These are phyloP conservation scores for Pseudomyrmex dendroicus DNA, from an alignment of 1,140 invertebrate genomes.

Conservation along the genomic window DNA sequence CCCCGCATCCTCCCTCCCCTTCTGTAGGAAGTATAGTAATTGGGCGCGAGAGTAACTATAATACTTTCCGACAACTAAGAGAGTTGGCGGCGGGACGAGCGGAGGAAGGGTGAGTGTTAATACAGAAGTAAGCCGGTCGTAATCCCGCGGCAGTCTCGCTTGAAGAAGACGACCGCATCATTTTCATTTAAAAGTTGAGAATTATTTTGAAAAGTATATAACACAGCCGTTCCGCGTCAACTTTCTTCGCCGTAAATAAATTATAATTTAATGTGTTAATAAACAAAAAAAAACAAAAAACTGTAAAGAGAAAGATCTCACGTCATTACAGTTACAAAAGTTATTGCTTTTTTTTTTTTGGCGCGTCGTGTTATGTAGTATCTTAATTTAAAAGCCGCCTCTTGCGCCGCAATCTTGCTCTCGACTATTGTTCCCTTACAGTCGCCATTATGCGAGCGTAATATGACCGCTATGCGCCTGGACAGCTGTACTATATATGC, in stretches of 20 bases:
- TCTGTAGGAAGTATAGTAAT: conserved; percentile 19
- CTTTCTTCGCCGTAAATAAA: background rate
- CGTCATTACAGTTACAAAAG: background rate
- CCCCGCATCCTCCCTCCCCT: background rate
- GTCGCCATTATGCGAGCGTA: conserved; percentile 7
- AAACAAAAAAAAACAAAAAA: too few relatives aligned
- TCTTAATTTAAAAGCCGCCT: background rate
- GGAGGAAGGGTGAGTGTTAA: background rate
- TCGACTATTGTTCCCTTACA: conserved; percentile 4
- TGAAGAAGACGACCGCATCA: background rate
- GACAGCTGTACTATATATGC: background rate
- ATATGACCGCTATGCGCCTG: background rate
- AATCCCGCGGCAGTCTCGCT: background rate
- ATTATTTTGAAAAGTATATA: background rate
- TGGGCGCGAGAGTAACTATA: conserved; percentile 22
- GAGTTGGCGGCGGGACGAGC: background rate
- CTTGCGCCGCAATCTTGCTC: background rate
- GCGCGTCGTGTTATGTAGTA: background rate
- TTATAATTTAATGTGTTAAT: background rate
- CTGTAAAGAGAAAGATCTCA: too few relatives aligned
- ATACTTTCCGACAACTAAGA: conserved; percentile 16
- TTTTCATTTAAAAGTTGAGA: background rate
- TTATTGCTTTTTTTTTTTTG: background rate
- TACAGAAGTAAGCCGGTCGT: background rate
- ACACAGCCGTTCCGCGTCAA: background rate